These are phyloP conservation scores for Lucifuga dentata DNA, from an alignment of 2,113 vertebrate species.

Conservation along the genomic window DNA sequence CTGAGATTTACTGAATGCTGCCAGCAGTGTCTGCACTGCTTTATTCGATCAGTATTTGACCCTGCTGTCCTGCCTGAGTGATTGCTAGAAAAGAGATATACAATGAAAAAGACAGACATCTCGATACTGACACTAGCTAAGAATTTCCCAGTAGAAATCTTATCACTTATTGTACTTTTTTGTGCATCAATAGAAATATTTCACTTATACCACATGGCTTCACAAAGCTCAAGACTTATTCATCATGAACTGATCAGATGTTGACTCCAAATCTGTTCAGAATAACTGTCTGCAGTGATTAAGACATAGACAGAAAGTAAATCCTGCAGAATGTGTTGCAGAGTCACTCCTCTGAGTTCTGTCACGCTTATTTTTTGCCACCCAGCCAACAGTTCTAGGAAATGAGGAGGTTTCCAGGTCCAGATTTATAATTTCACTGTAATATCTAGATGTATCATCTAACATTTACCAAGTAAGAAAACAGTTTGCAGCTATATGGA, in stretches of 20 bases:
- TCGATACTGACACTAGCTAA: background rate
- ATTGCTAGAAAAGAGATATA: conserved; percentile 10
- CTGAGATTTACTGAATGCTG: conserved; percentile 50
- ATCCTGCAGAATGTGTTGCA: background rate
- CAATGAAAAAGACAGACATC: conserved; percentile 15
- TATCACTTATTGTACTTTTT: background rate
- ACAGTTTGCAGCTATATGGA: background rate
- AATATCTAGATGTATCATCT: background rate
- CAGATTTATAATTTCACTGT: background rate
- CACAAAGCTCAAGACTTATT: too few relatives aligned
- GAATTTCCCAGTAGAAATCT: background rate
- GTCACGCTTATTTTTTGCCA: background rate
- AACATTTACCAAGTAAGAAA: background rate
- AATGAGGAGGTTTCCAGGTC: conserved; percentile 12
- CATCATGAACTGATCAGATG: too few relatives aligned
- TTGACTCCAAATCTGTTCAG: background rate
- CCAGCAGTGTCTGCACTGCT: conserved; percentile 33
- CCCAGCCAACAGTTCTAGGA: conserved; percentile 28
- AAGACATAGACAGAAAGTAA: background rate
- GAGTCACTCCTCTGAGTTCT: background rate
- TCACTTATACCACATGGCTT: too few relatives aligned
- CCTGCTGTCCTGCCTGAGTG: conserved; percentile 7
- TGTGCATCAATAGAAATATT: background rate
- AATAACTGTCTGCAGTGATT: background rate
- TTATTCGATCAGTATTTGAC: conserved; percentile 43